phyloP scores from a whole-genome alignment of 2,888 invertebrate species.

The Orgyia antiqua region DNA sequence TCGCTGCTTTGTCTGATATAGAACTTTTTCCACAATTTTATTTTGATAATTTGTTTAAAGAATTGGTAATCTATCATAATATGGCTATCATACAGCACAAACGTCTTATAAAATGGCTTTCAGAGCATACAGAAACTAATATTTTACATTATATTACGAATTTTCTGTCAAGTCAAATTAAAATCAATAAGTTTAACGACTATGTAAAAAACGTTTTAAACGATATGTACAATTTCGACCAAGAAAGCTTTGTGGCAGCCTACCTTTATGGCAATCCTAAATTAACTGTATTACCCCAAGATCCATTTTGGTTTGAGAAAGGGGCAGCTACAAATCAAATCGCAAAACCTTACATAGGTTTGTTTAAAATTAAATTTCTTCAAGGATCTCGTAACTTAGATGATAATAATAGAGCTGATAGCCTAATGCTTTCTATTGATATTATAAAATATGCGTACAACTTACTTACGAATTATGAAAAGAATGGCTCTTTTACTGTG shows the following conservation, averaged over 20 bases:
- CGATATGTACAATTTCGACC: slow-evolving; percentile 3
- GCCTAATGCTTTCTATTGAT: slow-evolving; percentile 26
- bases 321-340: slow-evolving; percentile 15
- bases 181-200: slow-evolving; percentile 8
- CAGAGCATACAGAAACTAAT: slow-evolving; percentile 4
- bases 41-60: slow-evolving; percentile 23
- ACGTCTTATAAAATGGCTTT: slow-evolving; percentile 14
- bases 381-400: slow-evolving; percentile 7
- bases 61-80: slow-evolving; percentile 5
- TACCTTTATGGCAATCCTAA: slow-evolving; percentile 6
- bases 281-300: not conserved
- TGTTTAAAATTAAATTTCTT: slow-evolving; percentile 11
- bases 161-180: slow-evolving; percentile 1
- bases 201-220: slow-evolving; percentile 3
- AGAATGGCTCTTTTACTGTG: slow-evolving; percentile 7
- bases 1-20: slow-evolving; percentile 28
- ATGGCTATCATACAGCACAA: not conserved
- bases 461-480: slow-evolving; percentile 29
- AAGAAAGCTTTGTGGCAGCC: not conserved
- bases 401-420: slow-evolving; percentile 1
- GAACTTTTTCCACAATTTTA: slow-evolving; percentile 19
- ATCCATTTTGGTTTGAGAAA: slow-evolving; percentile 21
- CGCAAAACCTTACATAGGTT: slow-evolving; percentile 12
- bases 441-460: slow-evolving; percentile 38
- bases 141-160: not conserved